Conservation (phyloP, 2,888 invertebrate genomes). For the Dolomedes plantarius region DNA sequence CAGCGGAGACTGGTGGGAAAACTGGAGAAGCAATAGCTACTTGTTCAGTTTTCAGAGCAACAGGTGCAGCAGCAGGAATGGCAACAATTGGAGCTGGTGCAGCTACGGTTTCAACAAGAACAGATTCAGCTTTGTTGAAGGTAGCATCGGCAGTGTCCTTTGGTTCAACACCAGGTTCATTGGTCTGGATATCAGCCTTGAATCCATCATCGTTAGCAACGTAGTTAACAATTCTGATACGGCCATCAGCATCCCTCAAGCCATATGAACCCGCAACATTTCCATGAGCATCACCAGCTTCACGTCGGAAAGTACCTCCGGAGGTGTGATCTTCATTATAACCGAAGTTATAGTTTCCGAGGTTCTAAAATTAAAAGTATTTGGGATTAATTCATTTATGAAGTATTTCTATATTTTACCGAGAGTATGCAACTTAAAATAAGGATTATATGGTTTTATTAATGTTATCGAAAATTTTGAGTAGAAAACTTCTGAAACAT, state of each 20-base stretch:
- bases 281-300: constrained; percentile 73
- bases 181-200: constrained; percentile 73
- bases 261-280: constrained; percentile 73
- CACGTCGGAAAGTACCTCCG: constrained; percentile 73
- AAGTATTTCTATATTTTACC: too few species aligned
- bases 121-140: constrained; percentile 72
- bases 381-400: too few species aligned
- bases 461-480: too few species aligned
- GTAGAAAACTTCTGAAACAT: too few species aligned
- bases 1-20: constrained; percentile 29
- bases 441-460: too few species aligned
- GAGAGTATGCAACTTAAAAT: too few species aligned
- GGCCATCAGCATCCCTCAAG: constrained; percentile 73
- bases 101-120: constrained; percentile 61
- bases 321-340: constrained; percentile 74
- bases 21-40: constrained; percentile 32
- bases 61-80: constrained; percentile 37
- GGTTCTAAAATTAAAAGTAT: constrained; percentile 67
- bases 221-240: constrained; percentile 74
- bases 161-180: constrained; percentile 73
- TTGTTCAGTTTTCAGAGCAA: constrained; percentile 25
- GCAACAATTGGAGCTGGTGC: constrained; percentile 57
- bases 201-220: constrained; percentile 73
- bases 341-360: constrained; percentile 74
- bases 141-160: constrained; percentile 72